Evolutionary conservation across 1,140 invertebrate genomes (phyloP).

Genomic region (Solenopsis fugax): DNA sequence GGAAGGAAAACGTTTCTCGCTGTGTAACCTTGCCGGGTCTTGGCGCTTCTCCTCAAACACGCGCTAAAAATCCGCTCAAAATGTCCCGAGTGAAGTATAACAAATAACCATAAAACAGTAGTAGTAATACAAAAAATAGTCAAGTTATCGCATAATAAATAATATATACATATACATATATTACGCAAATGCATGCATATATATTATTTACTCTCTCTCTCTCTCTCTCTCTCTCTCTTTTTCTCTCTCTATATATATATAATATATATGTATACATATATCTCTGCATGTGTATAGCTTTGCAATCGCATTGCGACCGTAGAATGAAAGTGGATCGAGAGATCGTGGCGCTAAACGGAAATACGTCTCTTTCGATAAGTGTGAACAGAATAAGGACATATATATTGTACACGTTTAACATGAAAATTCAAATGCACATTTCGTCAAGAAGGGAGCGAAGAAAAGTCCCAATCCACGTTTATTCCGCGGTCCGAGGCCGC

Average conservation of each 20-base stretch:
- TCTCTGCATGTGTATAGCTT: slow-evolving; percentile 73
- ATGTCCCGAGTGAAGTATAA: slow-evolving; percentile 78
- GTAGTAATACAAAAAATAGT: slow-evolving; percentile 79
- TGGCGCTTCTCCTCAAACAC: slow-evolving; percentile 82
- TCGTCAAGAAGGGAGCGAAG: neutral
- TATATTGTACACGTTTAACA: neutral
- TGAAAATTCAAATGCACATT: slow-evolving; percentile 11
- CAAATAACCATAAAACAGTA: slow-evolving; percentile 76
- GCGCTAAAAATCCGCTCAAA: slow-evolving; percentile 84
- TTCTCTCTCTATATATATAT: neutral
- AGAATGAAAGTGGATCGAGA: slow-evolving; percentile 75
- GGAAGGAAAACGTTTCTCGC: neutral
- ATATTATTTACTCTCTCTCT: slow-evolving; percentile 13
- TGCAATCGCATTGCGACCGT: slow-evolving; percentile 74
- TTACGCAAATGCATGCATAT: slow-evolving; percentile 46
- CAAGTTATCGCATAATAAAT: slow-evolving; percentile 76
- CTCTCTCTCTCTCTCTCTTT: neutral
- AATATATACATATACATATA: slow-evolving; percentile 67
- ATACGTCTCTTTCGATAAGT: neutral
- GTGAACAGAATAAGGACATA: neutral
- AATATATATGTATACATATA: slow-evolving; percentile 54
- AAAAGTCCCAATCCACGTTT: slow-evolving; percentile 71
- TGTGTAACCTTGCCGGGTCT: slow-evolving; percentile 12
- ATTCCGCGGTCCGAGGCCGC: slow-evolving; percentile 75
- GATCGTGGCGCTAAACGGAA: neutral